Evolutionary conservation across 2,113 vertebrate genomes (phyloP).

Genomic region (Isichthys henryi): DNA sequence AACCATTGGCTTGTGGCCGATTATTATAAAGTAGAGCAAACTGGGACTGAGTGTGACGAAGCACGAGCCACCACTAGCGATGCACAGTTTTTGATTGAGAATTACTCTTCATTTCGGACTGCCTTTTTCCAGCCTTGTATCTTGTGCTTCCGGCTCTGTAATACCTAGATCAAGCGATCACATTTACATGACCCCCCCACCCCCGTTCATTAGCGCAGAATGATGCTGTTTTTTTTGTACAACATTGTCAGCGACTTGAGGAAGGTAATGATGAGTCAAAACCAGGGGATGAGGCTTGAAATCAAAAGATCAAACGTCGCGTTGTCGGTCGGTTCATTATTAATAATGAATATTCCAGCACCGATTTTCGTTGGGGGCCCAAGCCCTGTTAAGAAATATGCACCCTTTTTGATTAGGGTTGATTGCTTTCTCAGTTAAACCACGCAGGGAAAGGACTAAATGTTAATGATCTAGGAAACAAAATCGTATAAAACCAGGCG

Average conservation of each 20-base stretch:
- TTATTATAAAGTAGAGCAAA: not conserved
- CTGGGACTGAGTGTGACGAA: not conserved
- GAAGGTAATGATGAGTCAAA: not conserved
- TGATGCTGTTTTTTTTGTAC: not conserved
- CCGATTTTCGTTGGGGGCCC: not conserved
- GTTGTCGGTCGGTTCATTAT: conserved; percentile 3
- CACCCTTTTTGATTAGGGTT: not conserved
- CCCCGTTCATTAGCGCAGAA: not conserved
- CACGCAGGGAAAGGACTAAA: not conserved
- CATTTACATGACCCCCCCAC: not conserved
- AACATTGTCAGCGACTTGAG: not conserved
- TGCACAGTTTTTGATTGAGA: not conserved
- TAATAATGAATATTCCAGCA: conserved; percentile 13
- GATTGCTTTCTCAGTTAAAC: not conserved
- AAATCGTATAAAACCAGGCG: not conserved
- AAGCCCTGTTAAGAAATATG: not conserved
- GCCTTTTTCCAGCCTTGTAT: not conserved
- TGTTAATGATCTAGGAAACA: not conserved
- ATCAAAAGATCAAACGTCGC: not conserved
- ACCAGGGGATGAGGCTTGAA: not conserved
- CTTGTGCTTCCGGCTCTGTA: not conserved
- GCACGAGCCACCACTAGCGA: not conserved
- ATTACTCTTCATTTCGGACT: not conserved
- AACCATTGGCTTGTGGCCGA: not conserved
- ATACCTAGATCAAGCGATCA: not conserved